Percentiles rank a stretch among this genome's conserved stretches.
Evolutionary conservation across 1,140 invertebrate genomes (phyloP).

Genomic region (Cardiocondyla obscurior): DNA sequence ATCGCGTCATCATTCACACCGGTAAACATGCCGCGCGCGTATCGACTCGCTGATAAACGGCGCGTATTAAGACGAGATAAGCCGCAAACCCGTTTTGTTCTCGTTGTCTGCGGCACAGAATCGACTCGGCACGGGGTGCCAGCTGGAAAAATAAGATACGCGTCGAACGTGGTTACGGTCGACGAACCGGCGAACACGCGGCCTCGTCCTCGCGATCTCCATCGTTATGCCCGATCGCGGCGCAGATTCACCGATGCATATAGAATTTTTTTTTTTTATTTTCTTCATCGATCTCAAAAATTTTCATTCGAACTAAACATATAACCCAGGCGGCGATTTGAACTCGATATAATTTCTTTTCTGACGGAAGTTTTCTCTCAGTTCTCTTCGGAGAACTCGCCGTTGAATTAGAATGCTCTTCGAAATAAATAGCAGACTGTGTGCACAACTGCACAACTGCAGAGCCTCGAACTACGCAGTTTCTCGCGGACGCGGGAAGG

Average conservation of each 20-base stretch:
- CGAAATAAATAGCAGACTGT: neutral
- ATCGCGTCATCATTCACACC: constrained; percentile 25
- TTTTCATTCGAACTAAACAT: neutral
- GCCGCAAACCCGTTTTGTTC: constrained; percentile 28
- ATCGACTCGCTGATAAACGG: constrained; percentile 41
- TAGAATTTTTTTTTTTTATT: neutral
- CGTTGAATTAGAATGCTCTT: neutral
- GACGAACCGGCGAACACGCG: constrained; percentile 2
- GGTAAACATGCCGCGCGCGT: constrained; percentile 10
- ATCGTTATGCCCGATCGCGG: neutral
- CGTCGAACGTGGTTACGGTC: constrained; percentile 21
- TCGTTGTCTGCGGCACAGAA: constrained; percentile 26
- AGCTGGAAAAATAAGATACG: constrained; percentile 51
- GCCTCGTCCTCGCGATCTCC: constrained; percentile 7
- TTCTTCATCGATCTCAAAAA: neutral
- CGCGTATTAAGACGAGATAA: constrained; percentile 48
- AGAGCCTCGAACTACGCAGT: neutral
- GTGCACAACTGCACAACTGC: neutral
- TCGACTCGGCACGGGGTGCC: constrained; percentile 36
- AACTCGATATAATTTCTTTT: neutral
- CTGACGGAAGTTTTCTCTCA: neutral
- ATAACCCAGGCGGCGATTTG: neutral
- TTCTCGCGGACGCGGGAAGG: neutral
- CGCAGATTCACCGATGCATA: neutral
- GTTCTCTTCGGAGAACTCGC: neutral